Evolutionary conservation across 2,797 vertebrate species (phyloP).

Genomic region (Sciurus carolinensis): DNA sequence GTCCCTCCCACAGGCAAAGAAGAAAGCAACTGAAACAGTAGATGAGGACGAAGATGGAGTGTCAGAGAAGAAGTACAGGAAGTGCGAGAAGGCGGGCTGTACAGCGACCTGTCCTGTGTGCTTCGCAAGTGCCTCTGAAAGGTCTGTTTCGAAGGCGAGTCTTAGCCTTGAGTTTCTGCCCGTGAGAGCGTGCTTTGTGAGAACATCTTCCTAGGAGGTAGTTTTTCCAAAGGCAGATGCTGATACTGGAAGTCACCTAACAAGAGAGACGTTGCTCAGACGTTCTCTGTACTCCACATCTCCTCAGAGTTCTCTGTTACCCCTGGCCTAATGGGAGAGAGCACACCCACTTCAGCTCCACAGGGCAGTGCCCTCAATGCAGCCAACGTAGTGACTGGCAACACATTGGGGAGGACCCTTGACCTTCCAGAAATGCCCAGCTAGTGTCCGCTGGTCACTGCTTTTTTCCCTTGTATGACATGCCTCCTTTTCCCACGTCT

Average conservation of each 20-base stretch:
- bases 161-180: background rate
- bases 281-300: background rate
- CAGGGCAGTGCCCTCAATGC: background rate
- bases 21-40: slow-evolving; percentile 93
- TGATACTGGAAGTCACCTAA: background rate
- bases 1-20: slow-evolving; percentile 92
- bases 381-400: accelerated
- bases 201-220: background rate
- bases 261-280: background rate
- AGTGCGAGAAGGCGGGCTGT: slow-evolving; percentile 98
- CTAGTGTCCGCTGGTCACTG: background rate
- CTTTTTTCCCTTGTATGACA: background rate
- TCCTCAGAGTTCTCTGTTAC: accelerated
- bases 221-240: slow-evolving; percentile 34
- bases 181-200: background rate
- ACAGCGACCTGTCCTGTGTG: slow-evolving; percentile 97
- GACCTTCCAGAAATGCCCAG: background rate
- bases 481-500: background rate
- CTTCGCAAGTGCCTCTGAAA: slow-evolving; percentile 98
- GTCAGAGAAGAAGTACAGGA: slow-evolving; percentile 97
- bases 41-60: slow-evolving; percentile 95
- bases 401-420: background rate
- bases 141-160: slow-evolving; percentile 87
- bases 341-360: background rate
- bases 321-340: background rate